These are phyloP conservation scores for Malurus leucopterus DNA, from an alignment of 2,797 vertebrate genomes.

Conservation along the genomic window DNA sequence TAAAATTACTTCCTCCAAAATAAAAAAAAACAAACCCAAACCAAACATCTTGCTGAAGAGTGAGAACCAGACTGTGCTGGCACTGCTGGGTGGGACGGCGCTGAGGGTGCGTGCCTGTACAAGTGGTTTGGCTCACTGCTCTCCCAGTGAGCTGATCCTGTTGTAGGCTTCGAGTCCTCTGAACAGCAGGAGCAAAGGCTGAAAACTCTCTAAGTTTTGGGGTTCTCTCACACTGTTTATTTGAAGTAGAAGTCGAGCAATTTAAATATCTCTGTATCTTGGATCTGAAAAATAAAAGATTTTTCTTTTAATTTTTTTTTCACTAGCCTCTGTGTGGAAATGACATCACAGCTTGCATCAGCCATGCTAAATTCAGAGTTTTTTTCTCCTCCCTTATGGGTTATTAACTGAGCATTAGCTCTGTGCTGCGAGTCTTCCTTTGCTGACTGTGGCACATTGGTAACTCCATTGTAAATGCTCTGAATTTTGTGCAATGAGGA, in stretches of 20 bases:
- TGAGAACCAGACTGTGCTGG: constrained; percentile 16
- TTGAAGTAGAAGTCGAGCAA: constrained; percentile 24
- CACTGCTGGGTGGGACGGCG: neutral
- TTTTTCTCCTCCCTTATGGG: neutral
- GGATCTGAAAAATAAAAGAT: neutral
- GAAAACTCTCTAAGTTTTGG: neutral
- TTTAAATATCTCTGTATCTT: constrained; percentile 14
- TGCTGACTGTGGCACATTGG: neutral
- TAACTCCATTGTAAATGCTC: neutral
- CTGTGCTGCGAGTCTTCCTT: neutral
- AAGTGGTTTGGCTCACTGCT: constrained; percentile 17
- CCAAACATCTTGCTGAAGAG: neutral
- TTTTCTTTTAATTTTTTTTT: neutral
- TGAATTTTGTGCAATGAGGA: neutral
- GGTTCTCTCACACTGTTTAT: constrained; percentile 4
- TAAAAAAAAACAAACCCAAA: neutral
- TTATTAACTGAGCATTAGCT: neutral
- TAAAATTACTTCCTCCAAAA: constrained; percentile 22
- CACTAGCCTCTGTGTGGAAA: constrained; percentile 7
- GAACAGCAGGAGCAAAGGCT: neutral
- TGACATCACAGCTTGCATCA: constrained; percentile 41
- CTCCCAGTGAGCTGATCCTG: neutral
- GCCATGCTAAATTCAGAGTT: neutral
- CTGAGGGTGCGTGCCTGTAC: neutral
- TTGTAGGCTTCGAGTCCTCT: neutral